Percentiles rank a stretch among this genome's conserved stretches.
phyloP scores from a whole-genome alignment of 2,797 vertebrate species.

The Bradypus variegatus region DNA sequence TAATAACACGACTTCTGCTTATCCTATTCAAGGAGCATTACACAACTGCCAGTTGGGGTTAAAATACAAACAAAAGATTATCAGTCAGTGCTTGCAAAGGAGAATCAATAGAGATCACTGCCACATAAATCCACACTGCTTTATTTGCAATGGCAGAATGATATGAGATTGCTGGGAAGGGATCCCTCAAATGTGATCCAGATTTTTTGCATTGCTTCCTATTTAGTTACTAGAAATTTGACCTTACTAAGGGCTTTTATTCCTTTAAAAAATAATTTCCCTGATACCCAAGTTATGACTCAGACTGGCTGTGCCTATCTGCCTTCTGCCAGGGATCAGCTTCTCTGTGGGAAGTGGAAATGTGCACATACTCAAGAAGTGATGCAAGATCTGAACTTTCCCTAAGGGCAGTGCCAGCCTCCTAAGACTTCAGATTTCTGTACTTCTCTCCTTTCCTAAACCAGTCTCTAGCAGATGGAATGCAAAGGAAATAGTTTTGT shows the following conservation, averaged over 20 bases:
- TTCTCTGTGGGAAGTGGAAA: constrained; percentile 69
- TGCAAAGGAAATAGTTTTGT: constrained; percentile 46
- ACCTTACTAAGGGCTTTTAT: constrained; percentile 50
- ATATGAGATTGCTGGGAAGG: constrained; percentile 46
- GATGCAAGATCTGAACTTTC: constrained; percentile 70
- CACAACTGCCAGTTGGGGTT: constrained; percentile 41
- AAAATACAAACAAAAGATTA: constrained; percentile 38
- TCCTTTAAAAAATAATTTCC: constrained; percentile 39
- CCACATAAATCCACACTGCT: constrained; percentile 47
- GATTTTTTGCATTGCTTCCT: constrained; percentile 47
- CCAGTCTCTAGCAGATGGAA: neutral
- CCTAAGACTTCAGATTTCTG: constrained; percentile 40
- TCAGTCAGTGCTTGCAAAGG: constrained; percentile 45
- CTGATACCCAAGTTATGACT: constrained; percentile 65
- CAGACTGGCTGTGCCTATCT: constrained; percentile 51
- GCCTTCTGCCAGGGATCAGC: constrained; percentile 65
- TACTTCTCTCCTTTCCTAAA: neutral
- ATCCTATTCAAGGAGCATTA: neutral
- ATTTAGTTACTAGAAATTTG: constrained; percentile 49
- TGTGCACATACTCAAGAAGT: constrained; percentile 66
- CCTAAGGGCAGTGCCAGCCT: constrained; percentile 57
- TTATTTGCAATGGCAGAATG: constrained; percentile 25
- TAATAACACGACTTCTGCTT: neutral
- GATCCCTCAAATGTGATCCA: constrained; percentile 53
- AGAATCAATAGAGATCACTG: constrained; percentile 56